Conservation (phyloP, 2,888 invertebrate genomes). For the Drosophila fungiperda region DNA sequence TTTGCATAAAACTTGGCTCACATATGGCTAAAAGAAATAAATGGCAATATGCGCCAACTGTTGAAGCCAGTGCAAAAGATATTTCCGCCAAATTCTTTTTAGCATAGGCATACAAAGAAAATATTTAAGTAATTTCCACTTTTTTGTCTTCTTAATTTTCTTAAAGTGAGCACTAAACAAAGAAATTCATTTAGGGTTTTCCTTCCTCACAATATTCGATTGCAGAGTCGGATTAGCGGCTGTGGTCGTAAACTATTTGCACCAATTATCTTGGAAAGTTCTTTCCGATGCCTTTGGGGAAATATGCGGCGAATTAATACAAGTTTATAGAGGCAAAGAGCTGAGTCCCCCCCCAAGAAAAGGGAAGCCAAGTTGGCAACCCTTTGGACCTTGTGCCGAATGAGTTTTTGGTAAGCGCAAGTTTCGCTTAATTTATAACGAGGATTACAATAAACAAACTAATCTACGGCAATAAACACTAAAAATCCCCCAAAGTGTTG, state of each 20-base stretch:
- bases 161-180: background rate
- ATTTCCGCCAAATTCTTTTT: background rate
- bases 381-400: conserved; percentile 39
- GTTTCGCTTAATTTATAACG: conserved; percentile 82
- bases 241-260: conserved; percentile 77
- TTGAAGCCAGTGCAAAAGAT: conserved; percentile 6
- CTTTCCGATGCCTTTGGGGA: conserved; percentile 68
- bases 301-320: conserved; percentile 66
- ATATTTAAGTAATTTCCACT: background rate
- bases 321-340: conserved; percentile 48
- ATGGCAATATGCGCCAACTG: conserved; percentile 31
- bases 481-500: conserved; percentile 79
- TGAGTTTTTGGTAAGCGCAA: conserved; percentile 66
- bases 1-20: conserved; percentile 59
- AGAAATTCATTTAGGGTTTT: background rate
- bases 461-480: conserved; percentile 84
- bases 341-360: conserved; percentile 1
- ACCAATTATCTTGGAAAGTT: conserved; percentile 78
- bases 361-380: conserved; percentile 40
- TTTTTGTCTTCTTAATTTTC: background rate
- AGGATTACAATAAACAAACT: conserved; percentile 84
- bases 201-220: conserved; percentile 12
- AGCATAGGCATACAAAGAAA: background rate
- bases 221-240: conserved; percentile 59
- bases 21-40: conserved; percentile 26